Base-by-base conservation (phyloP, 2,888 invertebrate species). In the Boloria selene region DNA sequence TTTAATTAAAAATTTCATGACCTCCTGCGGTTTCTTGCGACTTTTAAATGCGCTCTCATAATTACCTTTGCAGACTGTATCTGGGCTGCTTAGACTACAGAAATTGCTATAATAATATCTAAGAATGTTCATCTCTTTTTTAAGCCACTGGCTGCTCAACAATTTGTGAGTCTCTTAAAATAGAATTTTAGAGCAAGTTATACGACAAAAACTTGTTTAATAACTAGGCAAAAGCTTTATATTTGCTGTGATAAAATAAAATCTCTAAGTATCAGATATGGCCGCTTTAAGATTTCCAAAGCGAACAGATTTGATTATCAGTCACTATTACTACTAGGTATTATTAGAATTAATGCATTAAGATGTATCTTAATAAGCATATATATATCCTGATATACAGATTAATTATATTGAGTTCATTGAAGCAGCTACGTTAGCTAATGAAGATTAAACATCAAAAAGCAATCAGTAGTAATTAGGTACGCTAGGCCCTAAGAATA, bases 1-100 rank as follows among this genome's bases (percentile, higher is more conserved):
- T 49, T 68, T 68, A 62, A 65, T 65, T 68, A 68, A 68, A 64
- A 68, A 50, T 68, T 61, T 62, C 52, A 51, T 55, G 47, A 55
- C 44, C 60, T 64, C 51, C 42, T 49, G 52, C 14, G 67, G 67
- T 56, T 67, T 61, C 64, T 67, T 61, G 60, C 60, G 61, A 55
- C 55, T 52, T 47, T 60, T 56, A 56, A 64, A 61, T 52, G 45
- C 22, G 51, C 60, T 52, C 55, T 56, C 60, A 49, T 64, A 44
- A 61, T 55, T 16, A 45, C 45, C 56, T 42, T 18, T 42, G 16
- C 16, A 56, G 56, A 42, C 22, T 45, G n/a, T 56, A 56, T 16
- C 16, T 52, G 26, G 22, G 44, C 55, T 44, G 44, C 50, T 51
- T 2, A 5, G 31, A 17, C 49, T 50, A 50, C 13, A 13, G 31